Evolutionary conservation across 2,113 vertebrate genomes (phyloP).

Genomic region (human): GRCh38 chr2:186006501-186007000

Average conservation of each 20-base stretch:
- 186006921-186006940: neutral
- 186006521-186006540: neutral
- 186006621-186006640: neutral
- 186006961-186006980: neutral
- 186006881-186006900: neutral
- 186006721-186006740: neutral
- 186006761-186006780: neutral
- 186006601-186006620: neutral
- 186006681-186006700: neutral
- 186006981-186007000: neutral
- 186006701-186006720: neutral
- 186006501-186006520: neutral
- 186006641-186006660: neutral
- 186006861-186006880: neutral
- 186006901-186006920: neutral
- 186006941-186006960: neutral
- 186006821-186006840: neutral
- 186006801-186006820: neutral
- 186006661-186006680: too few relatives aligned
- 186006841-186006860: neutral
- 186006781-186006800: neutral
- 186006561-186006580: neutral
- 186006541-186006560: neutral
- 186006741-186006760: neutral
- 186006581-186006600: neutral